Evolutionary conservation across 2,113 vertebrate species (phyloP).

Genomic region (Meriones unguiculatus): DNA sequence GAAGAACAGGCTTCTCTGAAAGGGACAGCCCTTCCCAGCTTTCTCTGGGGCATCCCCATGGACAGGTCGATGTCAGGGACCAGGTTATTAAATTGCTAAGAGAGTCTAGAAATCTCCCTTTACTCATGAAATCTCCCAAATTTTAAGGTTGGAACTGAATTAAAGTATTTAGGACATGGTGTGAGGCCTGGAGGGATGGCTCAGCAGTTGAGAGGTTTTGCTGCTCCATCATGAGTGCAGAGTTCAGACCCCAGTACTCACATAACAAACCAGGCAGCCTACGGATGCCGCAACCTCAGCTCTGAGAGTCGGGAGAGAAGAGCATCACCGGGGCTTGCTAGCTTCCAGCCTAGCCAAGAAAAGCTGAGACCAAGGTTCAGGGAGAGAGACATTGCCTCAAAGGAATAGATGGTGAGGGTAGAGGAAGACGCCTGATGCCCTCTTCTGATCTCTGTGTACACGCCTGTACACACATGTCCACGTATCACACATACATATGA

Average conservation of each 20-base stretch:
- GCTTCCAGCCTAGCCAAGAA: background rate
- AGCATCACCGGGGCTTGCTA: background rate
- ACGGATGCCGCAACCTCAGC: background rate
- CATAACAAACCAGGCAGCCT: background rate
- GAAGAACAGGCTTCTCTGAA: background rate
- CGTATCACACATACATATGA: background rate
- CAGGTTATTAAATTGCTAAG: background rate
- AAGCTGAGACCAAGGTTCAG: background rate
- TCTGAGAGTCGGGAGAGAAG: background rate
- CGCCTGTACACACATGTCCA: background rate
- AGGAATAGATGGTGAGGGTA: background rate
- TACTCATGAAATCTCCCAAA: background rate
- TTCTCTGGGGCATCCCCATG: background rate
- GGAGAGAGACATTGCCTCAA: background rate
- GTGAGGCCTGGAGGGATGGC: background rate
- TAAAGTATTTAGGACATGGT: background rate
- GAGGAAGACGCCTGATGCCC: background rate
- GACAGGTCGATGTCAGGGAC: background rate
- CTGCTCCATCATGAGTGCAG: background rate
- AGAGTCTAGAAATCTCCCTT: background rate
- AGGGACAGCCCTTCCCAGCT: background rate
- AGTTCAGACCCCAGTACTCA: background rate
- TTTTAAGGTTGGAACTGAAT: background rate
- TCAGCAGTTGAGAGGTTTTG: background rate
- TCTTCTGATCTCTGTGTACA: background rate